phyloP scores from a whole-genome alignment of 2,888 invertebrate genomes.

The Lasioglossum pauxillum region DNA sequence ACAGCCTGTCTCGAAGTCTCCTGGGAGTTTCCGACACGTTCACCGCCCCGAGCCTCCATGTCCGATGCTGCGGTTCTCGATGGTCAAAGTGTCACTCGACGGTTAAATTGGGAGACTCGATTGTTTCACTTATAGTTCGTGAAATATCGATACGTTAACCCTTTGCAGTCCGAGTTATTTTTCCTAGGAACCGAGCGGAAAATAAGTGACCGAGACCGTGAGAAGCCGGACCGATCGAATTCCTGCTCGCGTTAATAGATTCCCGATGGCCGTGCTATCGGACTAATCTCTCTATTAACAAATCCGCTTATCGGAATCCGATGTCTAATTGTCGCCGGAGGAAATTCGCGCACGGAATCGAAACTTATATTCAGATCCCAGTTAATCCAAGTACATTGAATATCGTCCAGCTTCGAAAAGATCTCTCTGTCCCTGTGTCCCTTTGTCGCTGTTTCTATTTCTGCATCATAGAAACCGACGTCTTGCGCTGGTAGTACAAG shows the following conservation, averaged over 20 bases:
- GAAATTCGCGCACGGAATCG: background rate
- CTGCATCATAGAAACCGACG: background rate
- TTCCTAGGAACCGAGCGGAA: background rate
- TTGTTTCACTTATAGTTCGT: background rate
- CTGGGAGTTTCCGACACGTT: background rate
- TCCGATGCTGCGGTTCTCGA: background rate
- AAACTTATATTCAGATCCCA: conserved; percentile 26
- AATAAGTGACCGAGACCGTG: background rate
- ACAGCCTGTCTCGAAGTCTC: background rate
- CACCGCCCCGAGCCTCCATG: background rate
- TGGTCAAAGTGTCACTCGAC: background rate
- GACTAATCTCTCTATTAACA: conserved; percentile 40
- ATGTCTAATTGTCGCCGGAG: conserved; percentile 31
- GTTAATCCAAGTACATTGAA: conserved; percentile 35
- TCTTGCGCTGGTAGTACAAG: background rate
- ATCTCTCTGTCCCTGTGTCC: background rate
- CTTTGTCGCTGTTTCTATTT: background rate
- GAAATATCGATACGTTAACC: background rate
- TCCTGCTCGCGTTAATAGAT: conserved; percentile 38
- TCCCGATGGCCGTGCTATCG: conserved; percentile 20
- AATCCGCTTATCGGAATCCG: conserved; percentile 44
- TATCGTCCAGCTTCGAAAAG: background rate
- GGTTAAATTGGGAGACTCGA: background rate
- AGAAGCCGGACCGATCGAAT: background rate
- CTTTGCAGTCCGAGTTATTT: too few relatives aligned